A percentile compares a stretch with the other conserved stretches of the same genome.
These are phyloP conservation scores for Tamandua tetradactyla DNA, from an alignment of 2,797 vertebrate species.

Conservation along the genomic window DNA sequence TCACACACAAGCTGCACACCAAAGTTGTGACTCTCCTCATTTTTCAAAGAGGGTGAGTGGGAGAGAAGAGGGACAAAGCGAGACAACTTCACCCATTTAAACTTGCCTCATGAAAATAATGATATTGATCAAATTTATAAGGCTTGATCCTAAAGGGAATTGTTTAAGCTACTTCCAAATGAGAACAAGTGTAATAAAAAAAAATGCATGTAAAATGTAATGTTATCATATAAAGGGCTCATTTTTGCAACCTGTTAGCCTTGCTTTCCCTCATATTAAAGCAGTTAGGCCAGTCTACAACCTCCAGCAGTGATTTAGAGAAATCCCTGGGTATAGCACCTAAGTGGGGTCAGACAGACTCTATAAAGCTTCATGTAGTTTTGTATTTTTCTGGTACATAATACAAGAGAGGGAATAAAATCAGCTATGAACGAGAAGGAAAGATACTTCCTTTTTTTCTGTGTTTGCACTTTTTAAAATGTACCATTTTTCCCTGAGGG, in stretches of 20 bases:
- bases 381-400: conserved; percentile 27
- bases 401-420: conserved; percentile 4
- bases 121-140: conserved; percentile 57
- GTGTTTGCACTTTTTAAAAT: conserved; percentile 73
- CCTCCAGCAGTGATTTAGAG: not conserved
- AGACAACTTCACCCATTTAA: conserved; percentile 63
- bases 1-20: conserved; percentile 57
- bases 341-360: not conserved
- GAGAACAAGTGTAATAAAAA: not conserved
- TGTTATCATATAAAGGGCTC: not conserved
- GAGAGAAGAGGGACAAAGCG: conserved; percentile 24
- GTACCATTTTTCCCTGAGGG: conserved; percentile 64
- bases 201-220: not conserved
- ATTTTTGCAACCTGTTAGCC: not conserved
- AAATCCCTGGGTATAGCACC: not conserved
- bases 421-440: conserved; percentile 14
- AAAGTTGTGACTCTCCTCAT: conserved; percentile 45
- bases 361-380: not conserved
- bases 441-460: conserved; percentile 54
- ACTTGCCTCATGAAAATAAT: conserved; percentile 62
- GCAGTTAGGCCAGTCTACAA: not conserved
- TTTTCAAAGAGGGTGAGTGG: conserved; percentile 43
- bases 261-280: not conserved
- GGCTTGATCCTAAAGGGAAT: conserved; percentile 61
- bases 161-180: conserved; percentile 53